Base-by-base conservation (phyloP, 2,888 invertebrate genomes). In the Pollenia labialis region DNA sequence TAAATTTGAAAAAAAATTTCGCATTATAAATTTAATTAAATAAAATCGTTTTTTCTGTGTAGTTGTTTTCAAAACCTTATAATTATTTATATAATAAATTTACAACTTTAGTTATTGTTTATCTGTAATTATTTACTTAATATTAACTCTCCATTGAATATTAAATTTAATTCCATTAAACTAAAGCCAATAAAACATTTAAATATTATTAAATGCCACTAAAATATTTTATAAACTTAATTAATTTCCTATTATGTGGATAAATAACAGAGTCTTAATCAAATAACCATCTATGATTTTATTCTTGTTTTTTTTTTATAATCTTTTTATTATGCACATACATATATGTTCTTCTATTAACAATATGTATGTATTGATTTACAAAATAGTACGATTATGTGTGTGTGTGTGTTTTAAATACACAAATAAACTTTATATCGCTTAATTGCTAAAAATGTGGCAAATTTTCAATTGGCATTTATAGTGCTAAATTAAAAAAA, bases 391-490 rank as follows among this genome's bases (percentile, higher is more conserved):
- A 6, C 1, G 6, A 32, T 32, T 12, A n/a, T 72, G n/a, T 71
- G 16, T 52, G 16, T 50, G 10, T 56, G 2, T 14, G 14, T 52
- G 11, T 48, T 18, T 44, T 16, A 2, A 10, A 11, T 42, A 18
- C 48, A 71, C 52, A 76, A 80, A 76, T 66, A 83, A 75, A 72
- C 18, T 60, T 23, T 32, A 46, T 18, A 58, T 6, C 11, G 48
- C 52, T 80, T 81, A 84, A 86, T 83, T 86, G 75, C 75, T 44
- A 50, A 81, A 79, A 77, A 62, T 84, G 77, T 84, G 77, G 84
- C 81, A 74, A 77, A 69, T 77, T 80, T 74, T 74, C 83, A 83
- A 79, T 87, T 84, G 84, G 72, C 68, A 77, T 81, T 72, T 83
- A 64, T 4, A 64, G 64, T 54, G 60, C 40, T 23, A 85, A 64